phyloP scores from a whole-genome alignment of 92 coral and sea anemone species.

The Palythoa grandis region DNA sequence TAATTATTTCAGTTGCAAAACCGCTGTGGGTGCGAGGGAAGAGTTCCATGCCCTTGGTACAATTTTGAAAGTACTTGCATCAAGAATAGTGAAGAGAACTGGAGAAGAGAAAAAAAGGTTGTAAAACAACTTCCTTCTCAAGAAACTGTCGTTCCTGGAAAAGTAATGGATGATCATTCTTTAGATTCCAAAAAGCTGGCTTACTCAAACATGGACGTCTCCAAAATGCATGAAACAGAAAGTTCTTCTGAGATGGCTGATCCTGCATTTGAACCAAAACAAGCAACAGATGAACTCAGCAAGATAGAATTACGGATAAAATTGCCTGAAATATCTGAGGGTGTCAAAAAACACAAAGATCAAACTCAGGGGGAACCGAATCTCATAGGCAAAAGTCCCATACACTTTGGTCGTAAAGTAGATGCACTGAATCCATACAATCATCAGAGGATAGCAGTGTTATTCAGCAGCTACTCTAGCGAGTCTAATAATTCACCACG shows the following conservation, averaged over 20 bases:
- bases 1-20: constrained; percentile 11
- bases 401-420: constrained; percentile 72
- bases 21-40: constrained; percentile 2
- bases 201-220: neutral
- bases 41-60: constrained; percentile 32
- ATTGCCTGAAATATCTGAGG: neutral
- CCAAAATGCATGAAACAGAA: neutral
- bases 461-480: constrained; percentile 91
- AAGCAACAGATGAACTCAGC: neutral
- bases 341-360: neutral
- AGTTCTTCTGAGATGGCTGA: neutral
- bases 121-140: neutral
- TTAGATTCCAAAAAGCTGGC: neutral
- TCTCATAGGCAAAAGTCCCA: constrained; percentile 41
- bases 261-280: neutral
- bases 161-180: neutral
- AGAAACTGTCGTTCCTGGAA: neutral
- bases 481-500: constrained; percentile 93
- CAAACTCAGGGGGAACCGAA: neutral
- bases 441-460: constrained; percentile 92
- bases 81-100: neutral
- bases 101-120: neutral
- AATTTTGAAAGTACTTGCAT: constrained; percentile 7
- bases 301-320: neutral
- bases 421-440: constrained; percentile 88